Conservation (phyloP, 2,888 invertebrate species). For the Drosophila glabriapex region DNA sequence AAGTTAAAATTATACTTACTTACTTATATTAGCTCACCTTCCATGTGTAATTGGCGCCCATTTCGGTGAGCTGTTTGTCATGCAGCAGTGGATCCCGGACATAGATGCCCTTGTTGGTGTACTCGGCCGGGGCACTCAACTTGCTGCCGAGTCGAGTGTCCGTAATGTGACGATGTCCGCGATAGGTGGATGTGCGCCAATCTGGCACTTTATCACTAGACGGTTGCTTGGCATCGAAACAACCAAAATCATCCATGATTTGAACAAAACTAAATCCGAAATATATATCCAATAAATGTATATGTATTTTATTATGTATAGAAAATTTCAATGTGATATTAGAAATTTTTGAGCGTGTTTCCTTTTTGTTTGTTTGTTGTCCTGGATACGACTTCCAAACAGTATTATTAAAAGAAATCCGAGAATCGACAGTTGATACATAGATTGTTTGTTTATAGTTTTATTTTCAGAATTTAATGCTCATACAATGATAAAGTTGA, state of each 20-base stretch:
- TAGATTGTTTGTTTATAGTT: slow-evolving; percentile 36
- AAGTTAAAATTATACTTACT: background rate
- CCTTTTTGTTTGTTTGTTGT: slow-evolving; percentile 26
- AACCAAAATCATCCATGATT: slow-evolving; percentile 76
- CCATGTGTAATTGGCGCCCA: slow-evolving; percentile 69
- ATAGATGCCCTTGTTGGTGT: slow-evolving; percentile 60
- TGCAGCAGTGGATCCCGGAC: slow-evolving; percentile 66
- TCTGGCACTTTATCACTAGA: slow-evolving; percentile 64
- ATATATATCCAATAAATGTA: background rate
- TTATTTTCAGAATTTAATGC: slow-evolving; percentile 62
- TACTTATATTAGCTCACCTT: slow-evolving; percentile 58
- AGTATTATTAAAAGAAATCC: slow-evolving; percentile 4
- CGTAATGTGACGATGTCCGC: slow-evolving; percentile 74
- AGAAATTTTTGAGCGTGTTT: slow-evolving; percentile 26
- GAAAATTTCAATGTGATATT: slow-evolving; percentile 27
- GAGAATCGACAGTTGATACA: slow-evolving; percentile 33
- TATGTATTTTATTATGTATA: slow-evolving; percentile 1
- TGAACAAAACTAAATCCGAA: slow-evolving; percentile 11
- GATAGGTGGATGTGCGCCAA: slow-evolving; percentile 81
- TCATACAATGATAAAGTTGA: slow-evolving; percentile 52
- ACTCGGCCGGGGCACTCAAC: slow-evolving; percentile 53
- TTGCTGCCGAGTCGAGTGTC: slow-evolving; percentile 69
- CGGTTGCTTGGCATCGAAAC: slow-evolving; percentile 80
- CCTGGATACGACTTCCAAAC: slow-evolving; percentile 28
- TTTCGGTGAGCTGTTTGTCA: slow-evolving; percentile 61